phyloP scores from a whole-genome alignment of 2,113 vertebrate species.

The Poecile atricapillus region DNA sequence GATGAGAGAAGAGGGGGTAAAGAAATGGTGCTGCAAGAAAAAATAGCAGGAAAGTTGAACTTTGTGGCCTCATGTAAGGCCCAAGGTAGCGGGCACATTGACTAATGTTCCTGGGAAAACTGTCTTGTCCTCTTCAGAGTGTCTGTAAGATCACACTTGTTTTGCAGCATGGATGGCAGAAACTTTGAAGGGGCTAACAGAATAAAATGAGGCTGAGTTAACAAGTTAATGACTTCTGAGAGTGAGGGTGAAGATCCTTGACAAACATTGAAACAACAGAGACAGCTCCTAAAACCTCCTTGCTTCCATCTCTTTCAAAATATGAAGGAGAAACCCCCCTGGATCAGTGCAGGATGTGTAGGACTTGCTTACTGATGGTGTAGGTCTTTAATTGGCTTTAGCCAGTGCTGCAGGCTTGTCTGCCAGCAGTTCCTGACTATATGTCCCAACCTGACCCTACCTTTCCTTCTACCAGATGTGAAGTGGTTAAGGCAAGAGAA shows the following conservation, averaged over 20 bases:
- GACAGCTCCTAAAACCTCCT: neutral
- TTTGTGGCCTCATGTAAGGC: neutral
- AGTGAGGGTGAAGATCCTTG: neutral
- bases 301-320: neutral
- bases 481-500: neutral
- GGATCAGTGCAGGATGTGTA: neutral
- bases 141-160: neutral
- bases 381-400: neutral
- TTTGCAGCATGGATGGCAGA: neutral
- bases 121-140: neutral
- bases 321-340: neutral
- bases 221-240: neutral
- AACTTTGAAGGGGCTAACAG: neutral
- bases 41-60: neutral
- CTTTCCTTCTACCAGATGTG: neutral
- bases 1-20: neutral
- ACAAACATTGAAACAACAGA: neutral
- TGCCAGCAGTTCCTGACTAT: neutral
- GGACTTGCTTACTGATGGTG: neutral
- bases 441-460: neutral
- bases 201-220: neutral
- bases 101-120: neutral
- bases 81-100: neutral
- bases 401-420: neutral
- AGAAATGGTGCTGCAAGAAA: neutral